Conservation (phyloP, 2,888 invertebrate genomes). For the Escarpia spicata region DNA sequence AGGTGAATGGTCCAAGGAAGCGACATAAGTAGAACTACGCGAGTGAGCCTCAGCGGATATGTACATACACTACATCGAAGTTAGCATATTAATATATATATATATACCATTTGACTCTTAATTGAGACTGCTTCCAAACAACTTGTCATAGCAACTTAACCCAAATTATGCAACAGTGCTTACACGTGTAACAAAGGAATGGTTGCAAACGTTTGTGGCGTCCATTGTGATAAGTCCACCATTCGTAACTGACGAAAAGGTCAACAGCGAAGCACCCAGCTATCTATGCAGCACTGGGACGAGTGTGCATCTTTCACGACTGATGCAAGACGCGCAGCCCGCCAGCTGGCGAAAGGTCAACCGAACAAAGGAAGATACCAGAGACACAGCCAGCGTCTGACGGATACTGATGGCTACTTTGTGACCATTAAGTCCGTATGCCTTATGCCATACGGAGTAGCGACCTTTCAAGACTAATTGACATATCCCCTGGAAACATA, state of each 20-base stretch:
- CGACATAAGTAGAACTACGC: too few species aligned
- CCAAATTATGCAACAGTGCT: too few species aligned
- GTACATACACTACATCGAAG: too few species aligned
- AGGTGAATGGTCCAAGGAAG: too few species aligned
- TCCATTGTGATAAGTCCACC: background rate
- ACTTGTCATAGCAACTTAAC: too few species aligned
- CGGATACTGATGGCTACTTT: background rate
- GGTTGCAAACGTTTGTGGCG: background rate
- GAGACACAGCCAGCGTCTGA: background rate
- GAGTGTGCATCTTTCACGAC: background rate
- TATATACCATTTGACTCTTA: too few species aligned
- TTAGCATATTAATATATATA: too few species aligned
- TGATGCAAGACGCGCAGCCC: background rate
- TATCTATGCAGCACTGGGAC: background rate
- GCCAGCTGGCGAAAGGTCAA: background rate
- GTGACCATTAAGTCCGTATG: background rate
- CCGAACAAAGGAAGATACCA: background rate
- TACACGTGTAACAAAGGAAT: background rate
- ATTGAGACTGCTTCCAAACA: too few species aligned
- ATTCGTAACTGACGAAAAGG: background rate
- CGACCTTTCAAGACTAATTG: background rate
- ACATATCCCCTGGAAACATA: background rate
- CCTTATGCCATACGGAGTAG: background rate
- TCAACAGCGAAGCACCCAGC: background rate
- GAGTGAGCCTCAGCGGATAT: too few species aligned